Conservation (phyloP, 1,140 invertebrate genomes). For the Drosophila varians region DNA sequence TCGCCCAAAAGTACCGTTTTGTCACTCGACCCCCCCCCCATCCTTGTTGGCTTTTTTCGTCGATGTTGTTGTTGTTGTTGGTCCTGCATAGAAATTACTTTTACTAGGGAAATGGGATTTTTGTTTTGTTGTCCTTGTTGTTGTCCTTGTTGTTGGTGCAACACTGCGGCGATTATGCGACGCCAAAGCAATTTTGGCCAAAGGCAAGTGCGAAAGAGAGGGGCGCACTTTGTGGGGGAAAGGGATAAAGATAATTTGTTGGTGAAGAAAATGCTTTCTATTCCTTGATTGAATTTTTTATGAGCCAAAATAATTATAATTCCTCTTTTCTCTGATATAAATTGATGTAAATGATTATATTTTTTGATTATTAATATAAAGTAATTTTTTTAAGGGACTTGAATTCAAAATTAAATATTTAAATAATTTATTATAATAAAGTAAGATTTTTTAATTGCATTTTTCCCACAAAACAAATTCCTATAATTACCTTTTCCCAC, state of each 20-base stretch:
- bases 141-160: constrained; percentile 37
- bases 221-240: background rate
- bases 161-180: constrained; percentile 55
- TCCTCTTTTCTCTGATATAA: too few species aligned
- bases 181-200: constrained; percentile 57
- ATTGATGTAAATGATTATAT: too few species aligned
- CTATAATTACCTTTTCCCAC: too few species aligned
- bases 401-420: too few species aligned
- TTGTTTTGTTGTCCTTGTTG: constrained; percentile 10
- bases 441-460: too few species aligned
- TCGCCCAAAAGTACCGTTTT: constrained; percentile 64
- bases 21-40: constrained; percentile 17
- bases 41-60: background rate
- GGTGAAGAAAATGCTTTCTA: background rate
- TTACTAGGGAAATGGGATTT: constrained; percentile 40
- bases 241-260: background rate
- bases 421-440: too few species aligned
- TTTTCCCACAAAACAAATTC: too few species aligned
- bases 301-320: too few species aligned
- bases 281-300: background rate
- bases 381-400: too few species aligned
- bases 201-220: background rate
- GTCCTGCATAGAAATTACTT: constrained; percentile 66
- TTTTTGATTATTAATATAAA: too few species aligned
- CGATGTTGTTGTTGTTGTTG: constrained; percentile 14